Percentiles rank a stretch among this genome's conserved stretches.
These are phyloP conservation scores for Dinocampus coccinellae DNA, from an alignment of 2,888 invertebrate genomes.

Conservation along the genomic window DNA sequence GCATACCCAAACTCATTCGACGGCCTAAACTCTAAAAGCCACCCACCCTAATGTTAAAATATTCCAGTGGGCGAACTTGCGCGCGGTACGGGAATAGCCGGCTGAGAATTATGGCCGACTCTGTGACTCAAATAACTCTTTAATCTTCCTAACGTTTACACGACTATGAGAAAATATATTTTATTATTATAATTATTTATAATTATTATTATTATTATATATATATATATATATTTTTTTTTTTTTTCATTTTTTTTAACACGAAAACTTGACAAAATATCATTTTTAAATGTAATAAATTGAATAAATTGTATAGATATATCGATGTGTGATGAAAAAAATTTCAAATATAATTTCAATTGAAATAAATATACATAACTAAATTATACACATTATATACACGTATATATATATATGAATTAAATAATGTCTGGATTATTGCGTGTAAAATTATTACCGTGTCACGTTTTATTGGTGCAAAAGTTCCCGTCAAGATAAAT, in stretches of 20 bases:
- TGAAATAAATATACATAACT: background rate
- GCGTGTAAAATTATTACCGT: background rate
- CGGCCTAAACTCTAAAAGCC: conserved; percentile 47
- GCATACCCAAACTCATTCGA: conserved; percentile 52
- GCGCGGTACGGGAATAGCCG: conserved; percentile 66
- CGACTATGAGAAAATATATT: too few relatives aligned
- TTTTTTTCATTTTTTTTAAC: too few relatives aligned
- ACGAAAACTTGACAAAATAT: too few relatives aligned
- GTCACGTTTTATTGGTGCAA: conserved; percentile 40
- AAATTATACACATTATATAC: conserved; percentile 19
- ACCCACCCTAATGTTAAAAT: conserved; percentile 68
- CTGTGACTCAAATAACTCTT: conserved; percentile 70
- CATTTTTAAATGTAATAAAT: too few relatives aligned
- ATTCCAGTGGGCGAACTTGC: conserved; percentile 64
- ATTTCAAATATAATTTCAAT: too few relatives aligned
- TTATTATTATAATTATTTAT: too few relatives aligned
- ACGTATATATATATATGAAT: conserved; percentile 55
- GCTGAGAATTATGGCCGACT: conserved; percentile 68
- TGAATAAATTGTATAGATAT: too few relatives aligned
- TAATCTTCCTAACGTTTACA: conserved; percentile 66
- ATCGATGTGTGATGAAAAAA: too few relatives aligned
- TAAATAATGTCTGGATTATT: conserved; percentile 55
- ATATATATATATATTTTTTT: too few relatives aligned
- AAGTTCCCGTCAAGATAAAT: conserved; percentile 63
- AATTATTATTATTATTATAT: background rate